These are phyloP conservation scores for Lacanobia oleracea DNA, from an alignment of 2,888 invertebrate species.

Conservation along the genomic window DNA sequence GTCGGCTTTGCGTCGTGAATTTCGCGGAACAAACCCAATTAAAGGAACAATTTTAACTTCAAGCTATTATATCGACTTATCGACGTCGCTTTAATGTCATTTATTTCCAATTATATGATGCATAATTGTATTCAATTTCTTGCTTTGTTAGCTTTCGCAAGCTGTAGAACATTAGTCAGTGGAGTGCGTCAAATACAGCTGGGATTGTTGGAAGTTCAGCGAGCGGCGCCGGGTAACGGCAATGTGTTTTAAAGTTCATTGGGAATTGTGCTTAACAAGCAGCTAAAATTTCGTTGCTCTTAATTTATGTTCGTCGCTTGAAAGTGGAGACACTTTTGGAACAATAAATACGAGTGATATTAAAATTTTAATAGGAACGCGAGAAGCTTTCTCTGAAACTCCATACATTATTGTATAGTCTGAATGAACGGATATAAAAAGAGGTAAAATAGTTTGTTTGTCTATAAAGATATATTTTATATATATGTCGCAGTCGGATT, in stretches of 20 bases:
- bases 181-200: constrained; percentile 50
- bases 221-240: constrained; percentile 24
- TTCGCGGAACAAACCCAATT: constrained; percentile 72
- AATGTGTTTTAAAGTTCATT: constrained; percentile 51
- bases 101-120: constrained; percentile 49
- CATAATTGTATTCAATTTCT: constrained; percentile 46
- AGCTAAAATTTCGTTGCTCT: constrained; percentile 39
- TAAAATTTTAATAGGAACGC: constrained; percentile 2
- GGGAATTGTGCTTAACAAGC: constrained; percentile 42
- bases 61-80: constrained; percentile 76
- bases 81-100: constrained; percentile 67
- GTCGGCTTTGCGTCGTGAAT: constrained; percentile 67
- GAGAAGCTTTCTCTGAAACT: neutral
- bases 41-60: constrained; percentile 77
- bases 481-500: too few species aligned
- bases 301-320: constrained; percentile 52
- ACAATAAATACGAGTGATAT: constrained; percentile 30
- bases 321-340: constrained; percentile 39
- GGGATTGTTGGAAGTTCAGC: constrained; percentile 54
- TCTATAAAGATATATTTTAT: too few species aligned
- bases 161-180: constrained; percentile 44
- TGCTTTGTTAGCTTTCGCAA: constrained; percentile 29
- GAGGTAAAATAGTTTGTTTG: too few species aligned
- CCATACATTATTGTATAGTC: neutral
- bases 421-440: neutral